Evolutionary conservation across 2,113 vertebrate species (phyloP).

Genomic region (Hepsetus odoe): DNA sequence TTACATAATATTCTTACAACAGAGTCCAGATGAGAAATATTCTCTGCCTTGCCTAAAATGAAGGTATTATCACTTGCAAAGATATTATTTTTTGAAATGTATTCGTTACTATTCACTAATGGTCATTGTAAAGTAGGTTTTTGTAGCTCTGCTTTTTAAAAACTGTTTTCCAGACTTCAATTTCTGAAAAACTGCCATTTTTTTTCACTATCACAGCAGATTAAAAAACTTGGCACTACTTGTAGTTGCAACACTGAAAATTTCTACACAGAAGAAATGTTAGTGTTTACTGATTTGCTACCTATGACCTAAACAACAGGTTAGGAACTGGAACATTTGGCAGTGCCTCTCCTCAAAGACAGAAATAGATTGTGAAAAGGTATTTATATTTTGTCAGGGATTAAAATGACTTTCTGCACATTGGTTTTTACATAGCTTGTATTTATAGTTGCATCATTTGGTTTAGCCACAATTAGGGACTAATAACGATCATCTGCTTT

Average conservation of each 20-base stretch:
- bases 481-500: background rate
- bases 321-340: slow-evolving; percentile 19
- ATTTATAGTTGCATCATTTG: slow-evolving; percentile 5
- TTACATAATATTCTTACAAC: no score
- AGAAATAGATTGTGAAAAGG: background rate
- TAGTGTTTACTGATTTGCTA: background rate
- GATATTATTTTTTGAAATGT: background rate
- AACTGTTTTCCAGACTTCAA: background rate
- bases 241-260: slow-evolving; percentile 12
- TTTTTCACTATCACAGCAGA: background rate
- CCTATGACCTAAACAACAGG: background rate
- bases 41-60: background rate
- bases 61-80: background rate
- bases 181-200: background rate
- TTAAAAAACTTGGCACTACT: background rate
- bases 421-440: slow-evolving; percentile 16
- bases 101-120: background rate
- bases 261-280: slow-evolving; percentile 7
- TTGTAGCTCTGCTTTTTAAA: background rate
- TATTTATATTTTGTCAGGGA: background rate
- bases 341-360: slow-evolving; percentile 6
- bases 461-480: background rate
- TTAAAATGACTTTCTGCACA: slow-evolving; percentile 11
- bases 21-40: background rate
- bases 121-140: background rate